Evolutionary conservation across 2,888 invertebrate species (phyloP).

Genomic region (Frankliniella fusca): DNA sequence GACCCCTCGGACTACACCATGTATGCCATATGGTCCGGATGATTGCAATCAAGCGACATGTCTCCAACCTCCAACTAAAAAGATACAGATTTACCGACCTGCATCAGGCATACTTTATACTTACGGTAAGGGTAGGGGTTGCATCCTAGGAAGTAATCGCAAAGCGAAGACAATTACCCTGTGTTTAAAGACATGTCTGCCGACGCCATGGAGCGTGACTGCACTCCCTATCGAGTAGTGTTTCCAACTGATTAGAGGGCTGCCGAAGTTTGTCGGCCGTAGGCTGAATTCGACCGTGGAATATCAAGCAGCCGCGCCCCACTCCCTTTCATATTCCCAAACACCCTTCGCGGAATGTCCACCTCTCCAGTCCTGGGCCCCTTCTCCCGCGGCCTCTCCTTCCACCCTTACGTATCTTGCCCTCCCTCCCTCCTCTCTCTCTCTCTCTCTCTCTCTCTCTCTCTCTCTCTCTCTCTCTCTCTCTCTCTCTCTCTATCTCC

Average conservation of each 20-base stretch:
- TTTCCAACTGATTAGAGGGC: background rate
- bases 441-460: conserved; percentile 1
- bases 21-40: no score
- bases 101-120: no score
- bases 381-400: background rate
- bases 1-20: no score
- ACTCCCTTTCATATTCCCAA: background rate
- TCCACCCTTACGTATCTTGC: no score
- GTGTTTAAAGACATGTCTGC: no score
- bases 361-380: background rate
- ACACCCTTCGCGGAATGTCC: background rate
- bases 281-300: background rate
- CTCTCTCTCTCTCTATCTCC: conserved; percentile 1
- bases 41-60: no score
- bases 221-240: background rate
- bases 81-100: no score
- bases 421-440: background rate
- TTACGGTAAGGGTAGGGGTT: no score
- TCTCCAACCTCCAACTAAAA: no score
- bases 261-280: background rate
- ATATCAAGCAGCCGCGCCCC: background rate
- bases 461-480: conserved; percentile 1
- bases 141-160: no score
- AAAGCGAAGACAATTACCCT: no score
- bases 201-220: no score